Conservation (phyloP, 2,797 vertebrate genomes). For the Heterohyrax brucei region DNA sequence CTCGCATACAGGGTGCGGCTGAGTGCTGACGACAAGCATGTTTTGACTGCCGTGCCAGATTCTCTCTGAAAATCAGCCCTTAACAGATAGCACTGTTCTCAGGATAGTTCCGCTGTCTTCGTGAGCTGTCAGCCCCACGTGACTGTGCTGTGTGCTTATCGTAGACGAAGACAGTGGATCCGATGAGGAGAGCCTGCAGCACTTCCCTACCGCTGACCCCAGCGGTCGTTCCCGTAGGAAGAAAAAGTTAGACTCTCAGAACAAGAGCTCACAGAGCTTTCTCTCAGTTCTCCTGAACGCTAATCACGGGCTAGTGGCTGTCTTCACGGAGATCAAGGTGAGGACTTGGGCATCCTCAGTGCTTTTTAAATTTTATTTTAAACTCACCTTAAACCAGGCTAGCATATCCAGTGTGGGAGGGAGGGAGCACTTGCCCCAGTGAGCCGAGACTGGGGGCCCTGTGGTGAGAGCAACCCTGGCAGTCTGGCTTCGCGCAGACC, state of each 20-base stretch:
- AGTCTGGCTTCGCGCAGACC: neutral
- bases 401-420: neutral
- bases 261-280: conserved; percentile 96
- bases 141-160: conserved; percentile 73
- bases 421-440: neutral
- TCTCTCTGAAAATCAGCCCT: conserved; percentile 41
- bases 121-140: conserved; percentile 28
- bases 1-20: neutral
- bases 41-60: neutral
- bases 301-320: conserved; percentile 95
- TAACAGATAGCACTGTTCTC: neutral
- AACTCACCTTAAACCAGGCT: rapidly evolving
- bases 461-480: rapidly evolving
- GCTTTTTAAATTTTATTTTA: neutral
- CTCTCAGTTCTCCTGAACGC: conserved; percentile 96
- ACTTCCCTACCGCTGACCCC: conserved; percentile 94
- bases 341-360: conserved; percentile 39
- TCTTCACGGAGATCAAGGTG: conserved; percentile 97
- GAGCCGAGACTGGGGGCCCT: neutral
- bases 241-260: conserved; percentile 95
- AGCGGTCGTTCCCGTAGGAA: conserved; percentile 95
- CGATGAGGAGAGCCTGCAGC: conserved; percentile 96
- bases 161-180: conserved; percentile 98
- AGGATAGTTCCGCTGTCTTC: neutral
- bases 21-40: neutral